Percentiles rank a stretch among this genome's conserved stretches.
Conservation (phyloP, 2,888 invertebrate genomes). For the Steromphala cineraria region DNA sequence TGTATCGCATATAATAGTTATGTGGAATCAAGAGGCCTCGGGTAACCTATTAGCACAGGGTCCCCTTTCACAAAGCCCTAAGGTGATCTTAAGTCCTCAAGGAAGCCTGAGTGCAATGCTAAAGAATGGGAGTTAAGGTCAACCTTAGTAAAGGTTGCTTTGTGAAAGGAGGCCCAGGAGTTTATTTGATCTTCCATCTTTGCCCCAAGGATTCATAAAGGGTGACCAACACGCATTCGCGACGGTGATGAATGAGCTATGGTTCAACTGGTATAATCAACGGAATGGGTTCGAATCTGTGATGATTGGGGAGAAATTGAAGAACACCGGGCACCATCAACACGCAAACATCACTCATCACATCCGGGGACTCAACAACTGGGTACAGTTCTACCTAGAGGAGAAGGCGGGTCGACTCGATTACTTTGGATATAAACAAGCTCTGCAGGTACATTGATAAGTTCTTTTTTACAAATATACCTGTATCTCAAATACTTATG, state of each 20-base stretch:
- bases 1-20: no score
- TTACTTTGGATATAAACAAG: constrained; percentile 57
- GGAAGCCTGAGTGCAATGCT: no score
- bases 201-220: not conserved
- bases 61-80: no score
- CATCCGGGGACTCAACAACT: constrained; percentile 91
- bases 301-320: constrained; percentile 85
- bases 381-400: constrained; percentile 89
- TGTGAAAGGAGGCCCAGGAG: no score
- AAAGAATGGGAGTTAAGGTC: no score
- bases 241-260: constrained; percentile 74
- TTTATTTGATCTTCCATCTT: no score
- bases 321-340: not conserved
- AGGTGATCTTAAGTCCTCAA: no score
- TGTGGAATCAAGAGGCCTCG: no score
- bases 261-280: constrained; percentile 82
- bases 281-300: constrained; percentile 93
- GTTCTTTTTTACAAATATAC: not conserved
- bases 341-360: constrained; percentile 79
- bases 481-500: no score
- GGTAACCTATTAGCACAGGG: no score
- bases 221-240: constrained; percentile 51
- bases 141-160: no score
- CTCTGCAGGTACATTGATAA: constrained; percentile 27
- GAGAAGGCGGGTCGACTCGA: constrained; percentile 77